Base-by-base conservation (phyloP, 2,797 vertebrate species). In the Siniperca obscura region DNA sequence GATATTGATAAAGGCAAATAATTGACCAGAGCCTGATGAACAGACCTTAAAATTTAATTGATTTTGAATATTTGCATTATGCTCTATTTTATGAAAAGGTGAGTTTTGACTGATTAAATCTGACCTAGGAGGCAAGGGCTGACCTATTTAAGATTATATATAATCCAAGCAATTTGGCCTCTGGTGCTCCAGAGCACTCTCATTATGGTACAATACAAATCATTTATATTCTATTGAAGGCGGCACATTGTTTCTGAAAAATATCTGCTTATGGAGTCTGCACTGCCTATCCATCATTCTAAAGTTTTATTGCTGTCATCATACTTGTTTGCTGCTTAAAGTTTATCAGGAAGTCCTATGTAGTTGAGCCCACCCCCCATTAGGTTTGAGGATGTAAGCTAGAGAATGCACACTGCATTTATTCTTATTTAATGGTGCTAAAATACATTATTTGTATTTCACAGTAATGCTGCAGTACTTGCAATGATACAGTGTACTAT, bases 1-100 rank as follows among this genome's bases (percentile, higher is more conserved):
- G 79, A 89, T 91, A 94, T 90, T 91, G 92, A 95, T 94, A 89
- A 93, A 87, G 74, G 69, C 48, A 91, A 90, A 93, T 92, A 94
- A 92, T 89, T 92, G 89, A 90, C 72, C 86, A 80, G 17, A 67
- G 77, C 66, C 57, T 69, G 83, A 91, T 91, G 76, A 88, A 82
- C 75, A 83, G 76, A 69, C 16, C 40, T 70, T 61, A 36, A 85
- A 90, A 84, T 87, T 60, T 62, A 70, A 88, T 84, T 81, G 69
- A 90, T 91, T 90, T 87, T 87, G 62, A 85, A 86, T 78, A 72
- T 83, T 87, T 90, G 77, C 70, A 81, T 88, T 86, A 86, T 85
- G 75, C 46, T 86, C 44, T 53, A 27, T 52, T 82, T 91, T 82
- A 81, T 68, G 61, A 87, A 91, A 91, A 90, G 78, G 69, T 81